A percentile compares a stretch with the other conserved stretches of the same genome.
These are phyloP conservation scores for Drosophila lacicola DNA, from an alignment of 2,888 invertebrate species.

Conservation along the genomic window DNA sequence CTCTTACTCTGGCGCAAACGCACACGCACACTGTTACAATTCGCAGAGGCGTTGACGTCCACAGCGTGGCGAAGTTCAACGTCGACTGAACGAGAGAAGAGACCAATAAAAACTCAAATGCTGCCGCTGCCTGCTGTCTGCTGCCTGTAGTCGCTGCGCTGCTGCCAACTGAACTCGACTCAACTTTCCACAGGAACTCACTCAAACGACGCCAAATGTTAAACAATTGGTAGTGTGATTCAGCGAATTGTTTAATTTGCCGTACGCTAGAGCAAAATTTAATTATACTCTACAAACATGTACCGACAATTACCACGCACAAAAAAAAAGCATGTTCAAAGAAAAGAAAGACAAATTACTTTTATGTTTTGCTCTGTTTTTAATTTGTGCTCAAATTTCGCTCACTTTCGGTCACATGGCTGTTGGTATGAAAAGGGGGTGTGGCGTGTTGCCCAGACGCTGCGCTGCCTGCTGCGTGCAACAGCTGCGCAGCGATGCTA, in stretches of 20 bases:
- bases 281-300: constrained; percentile 43
- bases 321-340: not conserved
- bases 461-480: constrained; percentile 47
- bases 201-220: constrained; percentile 41
- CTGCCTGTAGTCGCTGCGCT: constrained; percentile 34
- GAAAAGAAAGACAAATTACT: not conserved
- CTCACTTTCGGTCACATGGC: constrained; percentile 23
- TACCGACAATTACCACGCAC: constrained; percentile 5
- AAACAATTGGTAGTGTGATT: constrained; percentile 28
- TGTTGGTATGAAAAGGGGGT: not conserved
- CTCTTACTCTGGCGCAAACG: constrained; percentile 1
- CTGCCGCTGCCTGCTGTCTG: constrained; percentile 27
- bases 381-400: constrained; percentile 32
- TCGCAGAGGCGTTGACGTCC: constrained; percentile 49
- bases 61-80: constrained; percentile 73
- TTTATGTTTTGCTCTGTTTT: not conserved
- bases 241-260: constrained; percentile 24
- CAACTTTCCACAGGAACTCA: constrained; percentile 56
- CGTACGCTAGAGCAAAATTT: constrained; percentile 25
- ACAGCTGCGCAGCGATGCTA: constrained; percentile 66
- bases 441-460: not conserved
- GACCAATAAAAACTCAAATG: constrained; percentile 30
- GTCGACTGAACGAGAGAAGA: constrained; percentile 61
- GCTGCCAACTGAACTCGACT: constrained; percentile 43
- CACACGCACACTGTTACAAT: constrained; percentile 24